Percentiles rank a stretch among this genome's conserved stretches.
These are phyloP conservation scores for Drosophila erecta DNA, from an alignment of 1,140 invertebrate genomes.

Conservation along the genomic window DNA sequence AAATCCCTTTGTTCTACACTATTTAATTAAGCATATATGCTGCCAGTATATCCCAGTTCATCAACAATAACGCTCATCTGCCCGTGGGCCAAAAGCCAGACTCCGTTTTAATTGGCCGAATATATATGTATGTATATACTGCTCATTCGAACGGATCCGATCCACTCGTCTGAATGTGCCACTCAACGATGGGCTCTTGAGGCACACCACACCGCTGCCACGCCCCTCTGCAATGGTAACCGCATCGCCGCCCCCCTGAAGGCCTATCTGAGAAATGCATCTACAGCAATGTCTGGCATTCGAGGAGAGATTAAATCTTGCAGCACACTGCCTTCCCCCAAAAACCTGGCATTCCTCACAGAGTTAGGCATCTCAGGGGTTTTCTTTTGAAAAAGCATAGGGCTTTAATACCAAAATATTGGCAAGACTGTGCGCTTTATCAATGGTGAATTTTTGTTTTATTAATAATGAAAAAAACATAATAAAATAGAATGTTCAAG, in stretches of 20 bases:
- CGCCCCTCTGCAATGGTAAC: background rate
- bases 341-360: background rate
- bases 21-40: slow-evolving; percentile 18
- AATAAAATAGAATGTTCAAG: no score
- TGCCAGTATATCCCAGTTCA: background rate
- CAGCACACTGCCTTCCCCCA: background rate
- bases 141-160: slow-evolving; percentile 27
- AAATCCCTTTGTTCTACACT: background rate
- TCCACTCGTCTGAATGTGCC: slow-evolving; percentile 15
- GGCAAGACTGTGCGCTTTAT: no score
- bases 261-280: slow-evolving; percentile 35
- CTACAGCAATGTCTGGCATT: slow-evolving; percentile 22
- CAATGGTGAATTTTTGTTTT: no score
- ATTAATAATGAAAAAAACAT: background rate
- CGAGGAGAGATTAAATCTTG: background rate
- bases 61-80: slow-evolving; percentile 4
- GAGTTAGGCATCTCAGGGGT: no score
- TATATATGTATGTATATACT: background rate
- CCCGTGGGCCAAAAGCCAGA: background rate
- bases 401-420: no score
- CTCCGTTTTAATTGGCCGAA: slow-evolving; percentile 27
- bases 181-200: slow-evolving; percentile 21
- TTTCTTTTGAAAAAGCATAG: no score
- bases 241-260: background rate
- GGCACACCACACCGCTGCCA: background rate